These are phyloP conservation scores for Chunga burmeisteri DNA, from an alignment of 2,113 vertebrate species.

Conservation along the genomic window DNA sequence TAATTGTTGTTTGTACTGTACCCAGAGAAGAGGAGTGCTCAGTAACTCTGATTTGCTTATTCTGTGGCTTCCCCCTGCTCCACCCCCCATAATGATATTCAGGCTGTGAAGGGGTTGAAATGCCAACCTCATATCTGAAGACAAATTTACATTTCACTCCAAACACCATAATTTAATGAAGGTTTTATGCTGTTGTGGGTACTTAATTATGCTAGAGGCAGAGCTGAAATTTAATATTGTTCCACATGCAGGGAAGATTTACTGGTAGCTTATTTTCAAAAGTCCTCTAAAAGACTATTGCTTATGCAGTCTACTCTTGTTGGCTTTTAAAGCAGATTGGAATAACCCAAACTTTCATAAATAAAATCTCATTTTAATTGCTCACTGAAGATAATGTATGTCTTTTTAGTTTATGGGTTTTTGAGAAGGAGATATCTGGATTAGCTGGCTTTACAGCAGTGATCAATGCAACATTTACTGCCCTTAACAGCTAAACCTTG, in stretches of 20 bases:
- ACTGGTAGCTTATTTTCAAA: conserved; percentile 51
- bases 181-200: conserved; percentile 70
- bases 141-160: conserved; percentile 79
- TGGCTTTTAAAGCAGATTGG: conserved; percentile 25
- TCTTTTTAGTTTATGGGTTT: not conserved
- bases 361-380: conserved; percentile 58
- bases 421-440: not conserved
- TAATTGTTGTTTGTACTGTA: not conserved
- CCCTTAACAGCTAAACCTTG: not conserved
- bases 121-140: conserved; percentile 72
- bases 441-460: conserved; percentile 14
- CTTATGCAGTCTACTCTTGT: not conserved
- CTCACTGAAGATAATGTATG: conserved; percentile 37
- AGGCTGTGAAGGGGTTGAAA: conserved; percentile 59
- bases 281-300: conserved; percentile 39
- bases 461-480: not conserved
- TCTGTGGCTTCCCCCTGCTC: not conserved
- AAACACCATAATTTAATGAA: conserved; percentile 78
- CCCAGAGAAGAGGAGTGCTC: not conserved
- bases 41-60: not conserved
- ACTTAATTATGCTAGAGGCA: conserved; percentile 74
- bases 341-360: conserved; percentile 36
- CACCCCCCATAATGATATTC: conserved; percentile 41
- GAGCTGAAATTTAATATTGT: conserved; percentile 68
- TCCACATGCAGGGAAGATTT: conserved; percentile 50